Evolutionary conservation across 2,888 invertebrate genomes (phyloP).

Genomic region (Himalopsyche japonica): DNA sequence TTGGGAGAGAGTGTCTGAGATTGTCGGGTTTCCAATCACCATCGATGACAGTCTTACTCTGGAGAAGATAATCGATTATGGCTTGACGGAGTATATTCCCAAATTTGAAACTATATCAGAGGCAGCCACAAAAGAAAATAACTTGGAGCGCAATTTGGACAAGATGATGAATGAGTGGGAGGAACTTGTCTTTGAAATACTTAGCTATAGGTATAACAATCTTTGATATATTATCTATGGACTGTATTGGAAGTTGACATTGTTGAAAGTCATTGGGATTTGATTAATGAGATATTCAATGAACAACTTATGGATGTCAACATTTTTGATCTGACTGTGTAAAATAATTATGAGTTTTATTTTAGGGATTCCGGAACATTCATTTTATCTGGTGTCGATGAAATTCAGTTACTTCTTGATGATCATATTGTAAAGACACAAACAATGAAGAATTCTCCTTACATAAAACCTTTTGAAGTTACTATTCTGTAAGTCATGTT

Average conservation of each 20-base stretch:
- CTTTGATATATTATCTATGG: constrained; percentile 36
- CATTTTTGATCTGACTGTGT: background rate
- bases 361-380: constrained; percentile 84
- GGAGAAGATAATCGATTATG: constrained; percentile 86
- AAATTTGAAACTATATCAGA: constrained; percentile 92
- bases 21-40: constrained; percentile 89
- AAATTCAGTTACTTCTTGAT: constrained; percentile 89
- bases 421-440: constrained; percentile 97
- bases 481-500: constrained; percentile 68
- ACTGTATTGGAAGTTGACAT: too few relatives aligned
- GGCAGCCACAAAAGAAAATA: constrained; percentile 94
- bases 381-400: constrained; percentile 88
- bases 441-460: constrained; percentile 96
- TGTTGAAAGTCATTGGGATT: background rate
- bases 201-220: constrained; percentile 65
- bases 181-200: constrained; percentile 73
- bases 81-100: constrained; percentile 82
- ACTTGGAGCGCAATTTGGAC: constrained; percentile 82
- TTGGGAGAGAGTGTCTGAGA: constrained; percentile 94
- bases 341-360: background rate
- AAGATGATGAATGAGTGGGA: constrained; percentile 94
- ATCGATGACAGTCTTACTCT: constrained; percentile 82
- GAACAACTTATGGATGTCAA: background rate
- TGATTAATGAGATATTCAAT: too few relatives aligned
- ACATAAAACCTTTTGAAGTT: constrained; percentile 92